Evolutionary conservation across 1,140 invertebrate species (phyloP).

Genomic region (Onthophagus taurus): DNA sequence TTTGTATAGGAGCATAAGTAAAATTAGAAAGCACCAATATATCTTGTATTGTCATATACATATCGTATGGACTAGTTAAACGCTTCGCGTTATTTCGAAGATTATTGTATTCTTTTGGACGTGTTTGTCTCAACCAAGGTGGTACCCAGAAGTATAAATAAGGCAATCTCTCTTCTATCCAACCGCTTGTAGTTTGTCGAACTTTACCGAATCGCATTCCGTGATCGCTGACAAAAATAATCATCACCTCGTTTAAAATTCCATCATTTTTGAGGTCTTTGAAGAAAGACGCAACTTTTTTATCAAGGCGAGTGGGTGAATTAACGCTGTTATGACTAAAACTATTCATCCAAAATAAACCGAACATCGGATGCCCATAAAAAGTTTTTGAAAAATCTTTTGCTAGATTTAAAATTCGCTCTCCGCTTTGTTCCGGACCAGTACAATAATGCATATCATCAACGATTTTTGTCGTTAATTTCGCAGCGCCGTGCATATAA

Average conservation of each 20-base stretch:
- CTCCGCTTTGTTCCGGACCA: constrained; percentile 44
- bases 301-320: constrained; percentile 47
- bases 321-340: constrained; percentile 58
- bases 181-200: constrained; percentile 56
- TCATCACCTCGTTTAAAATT: constrained; percentile 44
- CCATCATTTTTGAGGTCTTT: constrained; percentile 37
- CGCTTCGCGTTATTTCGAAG: constrained; percentile 51
- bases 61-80: constrained; percentile 60
- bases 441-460: constrained; percentile 43
- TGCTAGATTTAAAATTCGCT: constrained; percentile 49
- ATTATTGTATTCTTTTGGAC: constrained; percentile 46
- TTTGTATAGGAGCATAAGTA: constrained; percentile 31
- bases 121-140: constrained; percentile 46
- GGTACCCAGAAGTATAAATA: constrained; percentile 64
- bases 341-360: constrained; percentile 61
- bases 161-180: constrained; percentile 72
- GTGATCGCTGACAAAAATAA: constrained; percentile 72
- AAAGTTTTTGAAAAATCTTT: constrained; percentile 53
- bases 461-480: constrained; percentile 35
- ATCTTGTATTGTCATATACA: constrained; percentile 49
- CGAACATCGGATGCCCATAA: constrained; percentile 48
- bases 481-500: constrained; percentile 51
- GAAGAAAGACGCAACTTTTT: constrained; percentile 41
- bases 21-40: constrained; percentile 36
- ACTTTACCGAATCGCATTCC: constrained; percentile 67